These are phyloP conservation scores for Burhinus oedicnemus DNA, from an alignment of 2,113 vertebrate species.

Conservation along the genomic window DNA sequence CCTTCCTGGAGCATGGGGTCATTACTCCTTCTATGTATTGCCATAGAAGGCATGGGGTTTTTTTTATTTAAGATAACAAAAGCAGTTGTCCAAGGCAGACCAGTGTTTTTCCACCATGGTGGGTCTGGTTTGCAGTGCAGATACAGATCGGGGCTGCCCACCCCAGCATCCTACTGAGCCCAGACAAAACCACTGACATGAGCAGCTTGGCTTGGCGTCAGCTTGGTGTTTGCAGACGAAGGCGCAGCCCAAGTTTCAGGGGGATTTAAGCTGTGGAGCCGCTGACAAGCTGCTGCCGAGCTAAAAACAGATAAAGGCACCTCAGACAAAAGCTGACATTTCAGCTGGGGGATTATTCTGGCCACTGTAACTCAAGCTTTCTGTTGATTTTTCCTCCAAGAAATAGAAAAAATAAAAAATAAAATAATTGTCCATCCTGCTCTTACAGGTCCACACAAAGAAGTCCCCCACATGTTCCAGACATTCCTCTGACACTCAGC, in stretches of 20 bases:
- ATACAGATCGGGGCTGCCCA: neutral
- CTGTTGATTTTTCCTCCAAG: neutral
- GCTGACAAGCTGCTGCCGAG: neutral
- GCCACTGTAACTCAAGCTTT: neutral
- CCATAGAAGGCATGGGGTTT: rapidly evolving
- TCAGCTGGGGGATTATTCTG: neutral
- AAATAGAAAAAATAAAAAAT: neutral
- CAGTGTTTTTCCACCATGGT: neutral
- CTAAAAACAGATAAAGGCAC: neutral
- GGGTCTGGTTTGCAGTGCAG: neutral
- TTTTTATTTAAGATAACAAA: neutral
- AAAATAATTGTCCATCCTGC: neutral
- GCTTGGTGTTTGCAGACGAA: neutral
- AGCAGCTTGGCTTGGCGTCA: neutral
- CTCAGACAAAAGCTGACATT: conserved; percentile 5
- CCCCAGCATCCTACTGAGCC: neutral
- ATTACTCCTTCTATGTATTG: neutral
- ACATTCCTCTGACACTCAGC: neutral
- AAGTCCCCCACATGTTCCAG: neutral
- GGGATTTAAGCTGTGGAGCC: neutral
- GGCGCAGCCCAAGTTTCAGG: neutral
- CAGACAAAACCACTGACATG: neutral
- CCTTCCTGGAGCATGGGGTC: rapidly evolving
- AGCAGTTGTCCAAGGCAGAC: neutral
- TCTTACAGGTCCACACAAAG: neutral